These are phyloP conservation scores for Notamacropus eugenii DNA, from an alignment of 2,797 vertebrate genomes.

Conservation along the genomic window DNA sequence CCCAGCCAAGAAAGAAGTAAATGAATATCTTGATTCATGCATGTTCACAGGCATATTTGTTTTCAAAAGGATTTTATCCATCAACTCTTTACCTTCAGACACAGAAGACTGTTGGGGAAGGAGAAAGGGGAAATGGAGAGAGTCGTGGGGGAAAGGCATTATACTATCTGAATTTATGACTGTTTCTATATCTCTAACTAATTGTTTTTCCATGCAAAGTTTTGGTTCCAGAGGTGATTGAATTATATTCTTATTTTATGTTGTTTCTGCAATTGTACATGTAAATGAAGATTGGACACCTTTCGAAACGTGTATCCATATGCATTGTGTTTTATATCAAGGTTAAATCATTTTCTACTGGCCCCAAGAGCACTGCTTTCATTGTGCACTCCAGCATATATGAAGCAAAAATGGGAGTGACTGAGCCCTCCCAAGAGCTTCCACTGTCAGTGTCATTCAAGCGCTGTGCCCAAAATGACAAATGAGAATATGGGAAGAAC, in stretches of 20 bases:
- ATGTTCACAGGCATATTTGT: neutral
- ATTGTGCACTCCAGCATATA: neutral
- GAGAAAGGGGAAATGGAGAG: neutral
- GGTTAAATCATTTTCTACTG: neutral
- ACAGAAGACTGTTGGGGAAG: neutral
- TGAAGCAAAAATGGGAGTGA: neutral
- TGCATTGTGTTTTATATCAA: slow-evolving; percentile 28
- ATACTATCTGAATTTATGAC: neutral
- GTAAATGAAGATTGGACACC: neutral
- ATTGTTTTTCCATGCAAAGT: neutral
- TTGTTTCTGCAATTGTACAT: slow-evolving; percentile 15
- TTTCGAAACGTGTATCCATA: slow-evolving; percentile 16
- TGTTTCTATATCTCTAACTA: neutral
- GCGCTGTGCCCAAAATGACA: neutral
- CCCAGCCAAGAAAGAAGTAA: neutral
- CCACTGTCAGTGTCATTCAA: slow-evolving; percentile 5
- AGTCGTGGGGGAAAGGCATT: neutral
- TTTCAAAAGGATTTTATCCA: neutral
- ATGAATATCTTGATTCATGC: neutral
- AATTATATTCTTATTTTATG: neutral
- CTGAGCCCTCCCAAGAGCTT: neutral
- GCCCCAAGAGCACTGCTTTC: neutral
- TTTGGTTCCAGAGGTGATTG: neutral
- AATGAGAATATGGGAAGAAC: slow-evolving; percentile 16
- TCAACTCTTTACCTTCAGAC: neutral